These are phyloP conservation scores for Dolichotis patagonum DNA, from an alignment of 2,113 vertebrate genomes.

Conservation along the genomic window DNA sequence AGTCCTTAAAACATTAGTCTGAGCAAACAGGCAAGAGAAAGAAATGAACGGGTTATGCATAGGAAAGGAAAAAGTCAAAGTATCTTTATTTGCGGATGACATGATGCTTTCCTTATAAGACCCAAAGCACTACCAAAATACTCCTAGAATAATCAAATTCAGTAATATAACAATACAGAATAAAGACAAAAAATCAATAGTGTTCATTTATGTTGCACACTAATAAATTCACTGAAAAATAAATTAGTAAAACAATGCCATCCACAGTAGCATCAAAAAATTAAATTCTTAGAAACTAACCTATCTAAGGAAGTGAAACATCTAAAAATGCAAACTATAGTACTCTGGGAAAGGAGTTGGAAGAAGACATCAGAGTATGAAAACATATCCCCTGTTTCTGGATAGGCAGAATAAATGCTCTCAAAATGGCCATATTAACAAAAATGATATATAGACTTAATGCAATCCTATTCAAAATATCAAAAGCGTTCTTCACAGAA, in stretches of 20 bases:
- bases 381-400: too few species aligned
- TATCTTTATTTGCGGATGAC: neutral
- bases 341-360: neutral
- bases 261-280: neutral
- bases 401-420: neutral
- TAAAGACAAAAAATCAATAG: neutral
- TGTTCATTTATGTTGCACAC: neutral
- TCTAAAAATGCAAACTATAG: neutral
- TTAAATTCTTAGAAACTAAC: neutral
- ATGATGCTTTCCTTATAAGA: neutral
- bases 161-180: neutral
- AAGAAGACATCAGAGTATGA: neutral
- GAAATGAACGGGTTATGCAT: neutral
- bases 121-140: neutral
- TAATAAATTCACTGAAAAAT: neutral
- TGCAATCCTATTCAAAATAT: too few species aligned
- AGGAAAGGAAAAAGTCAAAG: neutral
- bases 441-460: too few species aligned
- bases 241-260: neutral
- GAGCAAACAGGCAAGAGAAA: neutral
- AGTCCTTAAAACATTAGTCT: neutral
- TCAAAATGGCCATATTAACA: too few species aligned
- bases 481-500: too few species aligned
- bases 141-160: neutral
- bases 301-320: neutral